Evolutionary conservation across 2,113 vertebrate genomes (phyloP), one percentile per base, ranked within the genome.

Genomic region (Menura novaehollandiae): DNA sequence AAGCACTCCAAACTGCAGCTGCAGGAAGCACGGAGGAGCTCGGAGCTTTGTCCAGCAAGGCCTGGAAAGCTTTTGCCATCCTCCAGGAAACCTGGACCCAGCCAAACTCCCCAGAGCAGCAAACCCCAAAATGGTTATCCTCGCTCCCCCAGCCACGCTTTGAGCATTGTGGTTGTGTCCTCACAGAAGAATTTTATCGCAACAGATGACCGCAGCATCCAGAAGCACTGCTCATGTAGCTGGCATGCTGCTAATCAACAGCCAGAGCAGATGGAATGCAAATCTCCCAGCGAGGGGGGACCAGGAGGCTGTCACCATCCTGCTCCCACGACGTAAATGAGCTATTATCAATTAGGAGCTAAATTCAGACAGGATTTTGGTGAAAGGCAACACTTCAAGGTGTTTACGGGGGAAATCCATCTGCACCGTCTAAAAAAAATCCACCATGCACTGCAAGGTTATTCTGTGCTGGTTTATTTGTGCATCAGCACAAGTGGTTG

Each of bases 311-410:
- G 88, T 80, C 95, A 94, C 85, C 88, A 86, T 87, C 79, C 92
- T 63, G 64, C 83, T 94, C 90, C 1, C 19, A 71, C 89, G 79
- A 74, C 9, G 5, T 71, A 93, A 93, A 93, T 62, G 91, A 96
- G 89, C 88, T 94, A 94, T 93, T 93, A 95, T 74, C 91, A 88
- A 88, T 92, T 84, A 93, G 93, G 85, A 93, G 93, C 71, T 91
- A 96, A 96, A 94, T 94, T 83, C 91, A 94, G 82, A 51, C 46
- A 51, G 85, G 58, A 88, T 73, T 95, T 94, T 77, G 78, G 87
- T 91, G 85, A 78, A 96, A 96, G 85, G 88, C 89, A 92, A 95
- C 91, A 93, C 86, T 91, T 93, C 33, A 87, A 96, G 94, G 95
- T 91, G 89, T 87, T 93, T 75, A 74, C 0, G 1, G 64, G 64